Conservation (phyloP, 1,140 invertebrate species). For the Berghia stephanieae region DNA sequence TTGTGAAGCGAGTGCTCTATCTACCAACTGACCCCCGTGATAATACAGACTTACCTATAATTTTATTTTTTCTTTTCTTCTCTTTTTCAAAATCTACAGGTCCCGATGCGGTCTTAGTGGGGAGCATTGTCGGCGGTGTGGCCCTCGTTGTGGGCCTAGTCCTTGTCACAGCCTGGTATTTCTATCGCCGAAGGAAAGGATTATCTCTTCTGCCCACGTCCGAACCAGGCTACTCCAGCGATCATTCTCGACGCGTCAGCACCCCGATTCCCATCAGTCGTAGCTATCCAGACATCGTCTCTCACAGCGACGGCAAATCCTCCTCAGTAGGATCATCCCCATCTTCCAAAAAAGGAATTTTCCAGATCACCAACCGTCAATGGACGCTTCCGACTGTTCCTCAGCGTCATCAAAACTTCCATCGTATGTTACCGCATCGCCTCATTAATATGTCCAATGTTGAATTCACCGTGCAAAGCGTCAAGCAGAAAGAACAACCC, state of each 20-base stretch:
- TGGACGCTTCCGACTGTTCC: slow-evolving; percentile 83
- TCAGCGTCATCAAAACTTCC: slow-evolving; percentile 80
- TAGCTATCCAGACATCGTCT: slow-evolving; percentile 35
- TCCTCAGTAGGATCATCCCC: slow-evolving; percentile 36
- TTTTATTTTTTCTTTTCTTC: not conserved
- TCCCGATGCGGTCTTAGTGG: slow-evolving; percentile 30
- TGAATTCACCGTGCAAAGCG: slow-evolving; percentile 75
- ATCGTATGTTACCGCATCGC: slow-evolving; percentile 80
- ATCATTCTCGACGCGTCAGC: not conserved
- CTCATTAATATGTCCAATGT: slow-evolving; percentile 78
- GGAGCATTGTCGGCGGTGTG: slow-evolving; percentile 27
- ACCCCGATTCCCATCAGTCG: slow-evolving; percentile 34
- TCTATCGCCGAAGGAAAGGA: slow-evolving; percentile 29
- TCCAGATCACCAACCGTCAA: slow-evolving; percentile 72
- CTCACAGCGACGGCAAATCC: slow-evolving; percentile 34
- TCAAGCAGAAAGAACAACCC: slow-evolving; percentile 60
- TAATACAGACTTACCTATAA: not conserved
- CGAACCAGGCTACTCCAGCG: not conserved
- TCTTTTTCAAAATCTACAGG: slow-evolving; percentile 26
- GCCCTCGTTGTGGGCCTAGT: slow-evolving; percentile 31
- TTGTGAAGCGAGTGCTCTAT: too few species aligned
- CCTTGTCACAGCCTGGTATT: slow-evolving; percentile 36
- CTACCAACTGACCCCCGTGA: not conserved
- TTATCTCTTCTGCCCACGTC: slow-evolving; percentile 17
- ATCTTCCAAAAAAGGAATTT: slow-evolving; percentile 45